Base-by-base conservation (phyloP, 2,888 invertebrate genomes). In the Gortyna flavago region DNA sequence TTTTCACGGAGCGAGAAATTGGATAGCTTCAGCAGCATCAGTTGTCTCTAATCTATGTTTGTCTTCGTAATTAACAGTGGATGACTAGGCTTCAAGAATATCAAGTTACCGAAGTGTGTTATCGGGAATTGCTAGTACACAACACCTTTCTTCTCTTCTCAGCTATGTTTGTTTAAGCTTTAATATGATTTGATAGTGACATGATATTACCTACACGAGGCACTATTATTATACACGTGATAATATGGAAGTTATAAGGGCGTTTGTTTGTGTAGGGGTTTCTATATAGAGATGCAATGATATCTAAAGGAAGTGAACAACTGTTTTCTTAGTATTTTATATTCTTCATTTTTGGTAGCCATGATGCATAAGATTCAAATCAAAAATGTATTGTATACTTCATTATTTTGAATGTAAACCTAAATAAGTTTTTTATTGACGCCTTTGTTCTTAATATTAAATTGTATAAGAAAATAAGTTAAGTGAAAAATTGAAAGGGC, bases 21-120 rank as follows among this genome's bases (percentile, higher is more conserved):
- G 85, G 91, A 94, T 92, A 92, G 89, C 88, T 88, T 83, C 79
- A 89, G 86, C 87, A 90, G 91, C 92, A 89, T 93, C 91, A 91
- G 88, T 93, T 90, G 91, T 92, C 89, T 91, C 89, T 93, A 92
- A 93, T 92, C 92, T 91, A 88, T 91, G 88, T 89, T 91, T 93
- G 93, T 91, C 89, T 91, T 89, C 83, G 89, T 91, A 94, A 95
- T 94, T 94, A 95, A 91, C 91, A 90, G 92, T 92, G 89, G 90
- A 92, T 91, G 91, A 92, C 89, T 88, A 85, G 90, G 92, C 90
- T 91, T 93, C 93, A 94, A 94, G 87, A 89, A 90, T 95, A 95
- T 95, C 89, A 90, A 73, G 90, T 95, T 95, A 93, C 95, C 83
- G 90, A 91, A 91, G 88, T 89, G 88, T 88, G 87, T 90, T 93